Percentiles rank a stretch among this genome's conserved stretches.
phyloP scores from a whole-genome alignment of 2,888 invertebrate species.

The Acrobeloides nanus region DNA sequence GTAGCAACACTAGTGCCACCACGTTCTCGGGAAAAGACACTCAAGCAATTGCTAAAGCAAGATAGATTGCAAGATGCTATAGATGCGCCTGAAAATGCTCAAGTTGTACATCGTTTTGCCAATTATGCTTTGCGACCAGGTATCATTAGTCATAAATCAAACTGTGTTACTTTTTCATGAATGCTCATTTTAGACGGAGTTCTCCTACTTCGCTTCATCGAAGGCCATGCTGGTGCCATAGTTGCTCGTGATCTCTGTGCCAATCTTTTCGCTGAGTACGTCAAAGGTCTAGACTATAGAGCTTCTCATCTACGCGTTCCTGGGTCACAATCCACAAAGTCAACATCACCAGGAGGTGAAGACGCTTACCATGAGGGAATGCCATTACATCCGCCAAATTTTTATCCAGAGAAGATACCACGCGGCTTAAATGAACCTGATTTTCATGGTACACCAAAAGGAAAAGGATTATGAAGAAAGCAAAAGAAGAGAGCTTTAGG shows the following conservation, averaged over 20 bases:
- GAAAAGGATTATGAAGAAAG: no score
- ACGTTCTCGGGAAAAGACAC: constrained; percentile 23
- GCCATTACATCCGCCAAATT: no score
- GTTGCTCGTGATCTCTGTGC: constrained; percentile 46
- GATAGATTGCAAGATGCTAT: constrained; percentile 19
- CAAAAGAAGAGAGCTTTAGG: no score
- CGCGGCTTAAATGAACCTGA: no score
- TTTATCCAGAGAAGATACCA: no score
- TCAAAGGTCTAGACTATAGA: constrained; percentile 11
- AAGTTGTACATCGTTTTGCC: constrained; percentile 30
- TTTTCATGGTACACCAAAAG: no score
- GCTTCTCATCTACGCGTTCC: neutral
- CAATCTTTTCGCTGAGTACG: constrained; percentile 41
- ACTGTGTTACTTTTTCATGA: neutral
- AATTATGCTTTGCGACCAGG: constrained; percentile 39
- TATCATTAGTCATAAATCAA: constrained; percentile 7
- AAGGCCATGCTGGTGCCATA: constrained; percentile 53
- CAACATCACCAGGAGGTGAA: constrained; percentile 37
- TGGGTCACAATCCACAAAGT: constrained; percentile 32
- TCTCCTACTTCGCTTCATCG: constrained; percentile 50
- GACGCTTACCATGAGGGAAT: no score
- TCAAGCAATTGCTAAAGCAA: constrained; percentile 22
- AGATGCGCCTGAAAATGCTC: constrained; percentile 15
- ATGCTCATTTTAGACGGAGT: constrained; percentile 41
- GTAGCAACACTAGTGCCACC: constrained; percentile 43